Base-by-base conservation (phyloP, 2,113 vertebrate genomes). In the Genyomyrus donnyi region DNA sequence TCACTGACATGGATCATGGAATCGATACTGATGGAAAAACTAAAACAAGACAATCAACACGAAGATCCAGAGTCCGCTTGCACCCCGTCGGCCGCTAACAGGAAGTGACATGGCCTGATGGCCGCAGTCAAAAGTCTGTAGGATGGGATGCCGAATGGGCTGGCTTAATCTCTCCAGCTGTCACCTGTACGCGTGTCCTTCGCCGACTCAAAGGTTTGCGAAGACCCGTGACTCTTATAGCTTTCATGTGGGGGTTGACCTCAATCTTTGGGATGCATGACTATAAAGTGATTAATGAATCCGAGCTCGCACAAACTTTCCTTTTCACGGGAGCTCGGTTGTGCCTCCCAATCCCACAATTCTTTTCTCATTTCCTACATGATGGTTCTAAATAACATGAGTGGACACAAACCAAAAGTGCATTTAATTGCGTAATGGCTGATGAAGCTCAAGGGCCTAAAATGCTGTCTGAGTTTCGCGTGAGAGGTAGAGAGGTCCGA, bases 31-130 rank as follows among this genome's bases (percentile, higher is more conserved):
- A 42, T 70, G 56, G 35, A 66, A 66, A 89, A 13, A 77, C 85
- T 87, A 87, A 77, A 62, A 21, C 83, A 50, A 84, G 48, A 62
- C 85, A 88, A 90, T 90, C 80, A 90, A 86, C 58, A 24, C n/a
- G 3, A 80, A 87, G 21, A 87, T 35, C 7, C 10, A 35, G 35
- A 74, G 35, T 21, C 13, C 42, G 3, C 24, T 27, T 6, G 9
- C 48, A 39, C n/a, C 10, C 27, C 48, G 5, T 19, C 2, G 21
- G 8, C 46, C 3, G 8, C 13, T 88, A 87, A 70, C 66, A 66
- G 86, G 90, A 91, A 84, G 89, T 89, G 74, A 89, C 85, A 58
- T 19, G 24, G 74, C 39, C 89, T 50, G 89, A 89, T 48, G 70
- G 85, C 85, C 35, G 39, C 13, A 10, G 62, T 87, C 84, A 62